Conservation (phyloP, 1,140 invertebrate species). For the Eupeodes corollae region DNA sequence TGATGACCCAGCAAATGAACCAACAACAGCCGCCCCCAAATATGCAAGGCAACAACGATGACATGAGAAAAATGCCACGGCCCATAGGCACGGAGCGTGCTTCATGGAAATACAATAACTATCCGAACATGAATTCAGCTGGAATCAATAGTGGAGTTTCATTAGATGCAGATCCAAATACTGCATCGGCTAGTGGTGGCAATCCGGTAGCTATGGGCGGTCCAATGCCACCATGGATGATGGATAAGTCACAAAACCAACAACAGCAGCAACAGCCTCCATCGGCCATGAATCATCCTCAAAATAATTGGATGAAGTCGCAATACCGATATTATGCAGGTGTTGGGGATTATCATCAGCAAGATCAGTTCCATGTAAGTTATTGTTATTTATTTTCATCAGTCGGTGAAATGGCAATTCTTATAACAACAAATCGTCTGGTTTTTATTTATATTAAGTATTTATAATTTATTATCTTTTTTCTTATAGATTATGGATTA, state of each 20-base stretch:
- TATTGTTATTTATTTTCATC: neutral
- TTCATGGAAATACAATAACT: slow-evolving; percentile 46
- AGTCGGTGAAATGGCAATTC: too few species aligned
- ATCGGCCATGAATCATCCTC: neutral
- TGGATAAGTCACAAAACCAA: slow-evolving; percentile 18
- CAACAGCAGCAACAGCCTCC: slow-evolving; percentile 19
- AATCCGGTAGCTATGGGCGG: neutral
- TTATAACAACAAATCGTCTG: too few species aligned
- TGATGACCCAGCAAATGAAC: slow-evolving; percentile 25
- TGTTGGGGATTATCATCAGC: slow-evolving; percentile 19
- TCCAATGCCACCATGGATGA: slow-evolving; percentile 6
- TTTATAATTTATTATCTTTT: neutral
- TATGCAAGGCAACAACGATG: slow-evolving; percentile 35
- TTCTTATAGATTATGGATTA: slow-evolving; percentile 20
- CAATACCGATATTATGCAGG: slow-evolving; percentile 13
- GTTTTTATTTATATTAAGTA: too few species aligned
- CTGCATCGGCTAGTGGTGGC: slow-evolving; percentile 6
- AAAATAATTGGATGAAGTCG: slow-evolving; percentile 22
- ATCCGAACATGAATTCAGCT: slow-evolving; percentile 13
- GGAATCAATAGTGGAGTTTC: slow-evolving; percentile 6
- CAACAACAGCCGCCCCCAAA: slow-evolving; percentile 11
- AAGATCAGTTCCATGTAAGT: slow-evolving; percentile 32
- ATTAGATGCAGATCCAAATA: slow-evolving; percentile 17
- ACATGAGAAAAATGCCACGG: slow-evolving; percentile 60
- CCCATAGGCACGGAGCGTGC: slow-evolving; percentile 67